Evolutionary conservation across 2,113 vertebrate species (phyloP).

Genomic region (Datnioides undecimradiatus): DNA sequence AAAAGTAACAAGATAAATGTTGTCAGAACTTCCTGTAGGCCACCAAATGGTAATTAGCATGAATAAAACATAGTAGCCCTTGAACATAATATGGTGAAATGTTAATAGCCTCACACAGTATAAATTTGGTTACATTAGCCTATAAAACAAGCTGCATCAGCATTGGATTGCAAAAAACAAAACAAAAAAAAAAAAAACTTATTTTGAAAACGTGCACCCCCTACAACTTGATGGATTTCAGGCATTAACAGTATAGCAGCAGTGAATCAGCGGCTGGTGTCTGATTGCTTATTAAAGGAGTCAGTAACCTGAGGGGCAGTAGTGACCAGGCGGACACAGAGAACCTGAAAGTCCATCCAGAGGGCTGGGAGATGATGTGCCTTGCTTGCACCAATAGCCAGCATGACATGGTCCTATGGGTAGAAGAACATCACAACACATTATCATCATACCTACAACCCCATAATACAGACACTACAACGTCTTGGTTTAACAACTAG

Average conservation of each 20-base stretch:
- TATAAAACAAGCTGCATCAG: slow-evolving; percentile 21
- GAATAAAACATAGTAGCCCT: slow-evolving; percentile 64
- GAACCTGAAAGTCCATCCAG: slow-evolving; percentile 82
- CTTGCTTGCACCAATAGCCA: slow-evolving; percentile 90
- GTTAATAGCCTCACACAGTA: slow-evolving; percentile 32
- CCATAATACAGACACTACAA: background rate
- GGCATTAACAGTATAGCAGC: background rate
- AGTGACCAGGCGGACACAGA: slow-evolving; percentile 88
- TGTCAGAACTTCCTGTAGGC: slow-evolving; percentile 53
- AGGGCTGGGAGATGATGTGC: slow-evolving; percentile 83
- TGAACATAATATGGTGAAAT: slow-evolving; percentile 31
- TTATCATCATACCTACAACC: background rate
- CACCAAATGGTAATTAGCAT: slow-evolving; percentile 61
- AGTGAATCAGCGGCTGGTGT: slow-evolving; percentile 12
- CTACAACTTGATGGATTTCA: slow-evolving; percentile 2
- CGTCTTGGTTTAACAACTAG: background rate
- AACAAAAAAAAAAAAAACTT: too few relatives aligned
- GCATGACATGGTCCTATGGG: slow-evolving; percentile 86
- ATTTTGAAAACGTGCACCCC: slow-evolving; percentile 14
- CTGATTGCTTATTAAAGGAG: background rate
- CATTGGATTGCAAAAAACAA: slow-evolving; percentile 3
- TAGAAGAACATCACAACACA: slow-evolving; percentile 17
- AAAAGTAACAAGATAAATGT: slow-evolving; percentile 53
- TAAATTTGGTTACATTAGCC: slow-evolving; percentile 59
- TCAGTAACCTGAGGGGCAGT: slow-evolving; percentile 88